These are phyloP conservation scores for Yponomeuta sedellus DNA, from an alignment of 2,888 invertebrate genomes.

Conservation along the genomic window DNA sequence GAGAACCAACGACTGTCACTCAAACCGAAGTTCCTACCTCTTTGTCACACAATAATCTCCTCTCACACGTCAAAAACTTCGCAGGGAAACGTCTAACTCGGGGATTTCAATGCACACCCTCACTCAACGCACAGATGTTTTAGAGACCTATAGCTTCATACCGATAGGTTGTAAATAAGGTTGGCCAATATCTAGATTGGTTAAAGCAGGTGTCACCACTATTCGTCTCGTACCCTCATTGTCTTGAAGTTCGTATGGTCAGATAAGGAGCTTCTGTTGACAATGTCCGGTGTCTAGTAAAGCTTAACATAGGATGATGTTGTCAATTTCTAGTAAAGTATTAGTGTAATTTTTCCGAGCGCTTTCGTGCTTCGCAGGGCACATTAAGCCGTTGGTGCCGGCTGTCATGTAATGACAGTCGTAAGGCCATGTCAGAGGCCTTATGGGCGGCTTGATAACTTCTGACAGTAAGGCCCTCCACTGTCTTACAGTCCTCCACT, in stretches of 20 bases:
- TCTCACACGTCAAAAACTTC: not conserved
- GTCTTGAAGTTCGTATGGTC: slow-evolving; percentile 54
- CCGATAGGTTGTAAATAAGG: not conserved
- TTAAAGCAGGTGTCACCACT: slow-evolving; percentile 34
- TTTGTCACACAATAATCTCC: not conserved
- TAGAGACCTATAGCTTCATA: not conserved
- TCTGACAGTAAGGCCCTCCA: no score
- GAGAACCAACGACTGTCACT: not conserved
- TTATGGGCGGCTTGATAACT: no score
- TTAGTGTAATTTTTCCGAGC: no score
- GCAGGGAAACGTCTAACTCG: not conserved
- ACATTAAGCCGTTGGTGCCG: no score
- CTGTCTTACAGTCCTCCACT: no score
- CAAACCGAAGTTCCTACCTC: not conserved
- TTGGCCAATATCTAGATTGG: not conserved
- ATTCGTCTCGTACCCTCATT: slow-evolving; percentile 36
- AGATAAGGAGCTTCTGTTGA: slow-evolving; percentile 38
- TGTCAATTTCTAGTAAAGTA: not conserved
- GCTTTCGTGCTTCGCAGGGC: no score
- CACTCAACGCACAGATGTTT: not conserved
- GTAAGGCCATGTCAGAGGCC: no score
- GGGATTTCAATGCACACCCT: slow-evolving; percentile 1
- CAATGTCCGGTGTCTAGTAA: not conserved
- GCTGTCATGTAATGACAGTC: no score
- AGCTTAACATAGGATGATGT: not conserved